Evolutionary conservation across 2,113 vertebrate species (phyloP), one percentile per base, ranked within the genome.

Genomic region (Alectura lathami): DNA sequence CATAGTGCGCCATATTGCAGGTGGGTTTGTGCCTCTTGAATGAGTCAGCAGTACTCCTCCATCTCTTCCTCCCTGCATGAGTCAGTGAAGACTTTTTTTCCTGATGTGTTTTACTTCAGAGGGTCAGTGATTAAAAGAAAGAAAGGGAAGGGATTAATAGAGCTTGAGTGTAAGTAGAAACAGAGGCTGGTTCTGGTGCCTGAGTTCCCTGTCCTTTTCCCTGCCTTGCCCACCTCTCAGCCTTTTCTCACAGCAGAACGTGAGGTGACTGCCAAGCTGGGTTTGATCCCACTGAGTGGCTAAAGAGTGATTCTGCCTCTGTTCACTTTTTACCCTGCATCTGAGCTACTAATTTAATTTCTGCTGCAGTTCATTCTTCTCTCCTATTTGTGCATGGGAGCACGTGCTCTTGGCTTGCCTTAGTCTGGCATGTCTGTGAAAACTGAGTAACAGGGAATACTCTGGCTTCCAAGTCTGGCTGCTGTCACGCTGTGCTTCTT

Each of bases 21-120:
- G 95, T 95, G 85, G 88, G 88, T 88, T 94, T 96, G 16, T 91
- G 68, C 43, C 2, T 91, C 66, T 76, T 75, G 62, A 60, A 8
- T 97, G 95, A 96, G 62, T 97, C 91, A 94, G 86, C 86, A 82
- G 2, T 78, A 97, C 86, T 95, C 94, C 89, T 95, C 86, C 83
- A 77, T 63, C 54, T 82, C 22, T 93, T 88, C 80, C 56, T 86
- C 91, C 82, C 62, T 72, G 76, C 36, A 17, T 95, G 89, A 97
- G 40, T 93, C 95, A 96, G 47, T 54, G 60, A 88, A 80, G 79
- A 27, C 30, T 69, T 60, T 77, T 83, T 86, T 80, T 60, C 27
- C 64, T 78, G 76, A 68, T 91, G 47, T 93, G 43, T 68, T 93
- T 93, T 90, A 40, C 68, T 88, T 94, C 85, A 92, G 63, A 91